phyloP scores from a whole-genome alignment of 2,888 invertebrate species.

The Steromphala cineraria region DNA sequence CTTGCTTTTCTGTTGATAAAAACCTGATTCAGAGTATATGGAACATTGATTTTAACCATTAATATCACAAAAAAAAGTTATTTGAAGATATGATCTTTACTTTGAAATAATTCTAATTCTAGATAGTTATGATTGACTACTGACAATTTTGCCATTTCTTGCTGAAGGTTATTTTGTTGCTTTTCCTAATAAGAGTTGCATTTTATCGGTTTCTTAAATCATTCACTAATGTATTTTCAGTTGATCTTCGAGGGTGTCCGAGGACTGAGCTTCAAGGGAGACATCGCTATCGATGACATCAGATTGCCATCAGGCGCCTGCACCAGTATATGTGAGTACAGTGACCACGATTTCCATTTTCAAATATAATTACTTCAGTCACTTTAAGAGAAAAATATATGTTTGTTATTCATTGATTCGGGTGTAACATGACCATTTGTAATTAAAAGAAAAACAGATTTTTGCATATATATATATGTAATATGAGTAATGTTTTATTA shows the following conservation, averaged over 20 bases:
- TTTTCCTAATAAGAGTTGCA: no score
- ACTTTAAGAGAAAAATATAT: no score
- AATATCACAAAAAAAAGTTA: no score
- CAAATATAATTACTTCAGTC: no score
- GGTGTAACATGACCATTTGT: background rate
- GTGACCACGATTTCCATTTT: background rate
- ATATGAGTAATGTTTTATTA: background rate
- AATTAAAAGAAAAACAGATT: background rate
- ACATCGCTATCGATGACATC: conserved; percentile 47
- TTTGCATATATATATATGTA: background rate
- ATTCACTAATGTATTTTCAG: conserved; percentile 10
- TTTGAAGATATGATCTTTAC: no score
- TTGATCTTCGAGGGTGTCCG: conserved; percentile 40
- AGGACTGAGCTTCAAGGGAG: conserved; percentile 31
- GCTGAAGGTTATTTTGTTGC: no score
- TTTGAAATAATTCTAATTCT: no score
- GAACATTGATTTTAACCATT: no score
- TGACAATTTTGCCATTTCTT: background rate
- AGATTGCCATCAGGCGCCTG: conserved; percentile 25
- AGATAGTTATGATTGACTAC: no score
- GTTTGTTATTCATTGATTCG: background rate
- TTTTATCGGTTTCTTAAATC: no score
- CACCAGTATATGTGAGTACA: conserved; percentile 19
- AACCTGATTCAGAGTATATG: no score
- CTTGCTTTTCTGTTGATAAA: no score